Percentiles rank a stretch among this genome's conserved stretches.
These are phyloP conservation scores for Palythoa grandiflora DNA, from an alignment of 92 coral and sea anemone species.

Conservation along the genomic window DNA sequence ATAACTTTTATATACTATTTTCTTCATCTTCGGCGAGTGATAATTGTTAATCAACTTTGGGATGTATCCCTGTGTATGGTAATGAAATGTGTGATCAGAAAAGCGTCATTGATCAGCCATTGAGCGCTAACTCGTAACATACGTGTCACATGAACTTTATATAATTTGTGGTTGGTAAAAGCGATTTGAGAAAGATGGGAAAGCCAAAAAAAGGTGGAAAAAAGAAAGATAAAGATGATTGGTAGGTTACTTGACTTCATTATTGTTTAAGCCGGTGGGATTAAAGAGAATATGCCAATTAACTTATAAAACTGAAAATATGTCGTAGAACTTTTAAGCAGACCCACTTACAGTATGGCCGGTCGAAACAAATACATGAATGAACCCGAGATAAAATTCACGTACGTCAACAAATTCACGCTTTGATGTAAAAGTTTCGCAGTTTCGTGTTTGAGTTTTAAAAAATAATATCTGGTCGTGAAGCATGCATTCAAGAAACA, in stretches of 20 bases:
- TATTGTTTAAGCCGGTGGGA: neutral
- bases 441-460: no score
- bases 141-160: constrained; percentile 23
- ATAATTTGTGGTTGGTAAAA: neutral
- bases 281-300: neutral
- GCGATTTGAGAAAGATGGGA: constrained; percentile 66
- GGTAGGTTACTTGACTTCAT: constrained; percentile 65
- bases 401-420: no score
- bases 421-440: no score
- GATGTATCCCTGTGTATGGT: neutral
- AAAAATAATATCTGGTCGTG: no score
- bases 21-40: neutral
- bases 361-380: no score
- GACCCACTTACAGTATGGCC: no score
- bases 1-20: neutral
- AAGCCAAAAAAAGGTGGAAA: constrained; percentile 93
- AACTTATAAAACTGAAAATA: neutral
- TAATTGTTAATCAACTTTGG: neutral
- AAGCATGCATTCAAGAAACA: no score
- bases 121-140: neutral
- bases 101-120: neutral
- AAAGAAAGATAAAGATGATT: constrained; percentile 90
- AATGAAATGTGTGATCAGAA: constrained; percentile 18
- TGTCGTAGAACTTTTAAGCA: neutral
- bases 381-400: no score